Evolutionary conservation across 2,797 vertebrate genomes (phyloP).

Genomic region (Morelia viridis): DNA sequence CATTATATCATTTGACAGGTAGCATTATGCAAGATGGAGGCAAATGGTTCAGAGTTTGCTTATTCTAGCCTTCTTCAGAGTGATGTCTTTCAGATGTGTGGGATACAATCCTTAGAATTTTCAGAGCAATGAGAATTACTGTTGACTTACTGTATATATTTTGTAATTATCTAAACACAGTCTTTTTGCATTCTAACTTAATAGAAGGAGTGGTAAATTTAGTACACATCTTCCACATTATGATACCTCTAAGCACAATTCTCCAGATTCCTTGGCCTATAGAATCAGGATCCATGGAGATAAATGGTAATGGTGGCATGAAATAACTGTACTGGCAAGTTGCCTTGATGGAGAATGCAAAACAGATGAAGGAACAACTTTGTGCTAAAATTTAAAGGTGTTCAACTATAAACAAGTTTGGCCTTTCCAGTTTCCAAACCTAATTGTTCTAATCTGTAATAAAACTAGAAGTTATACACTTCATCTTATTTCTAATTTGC

Average conservation of each 20-base stretch:
- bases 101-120: background rate
- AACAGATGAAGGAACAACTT: background rate
- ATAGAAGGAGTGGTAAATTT: background rate
- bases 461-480: slow-evolving; percentile 61
- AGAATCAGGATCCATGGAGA: slow-evolving; percentile 1
- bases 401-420: slow-evolving; percentile 31
- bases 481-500: slow-evolving; percentile 71
- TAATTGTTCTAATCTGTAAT: slow-evolving; percentile 67
- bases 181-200: background rate
- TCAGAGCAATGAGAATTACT: background rate
- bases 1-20: background rate
- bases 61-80: too few species aligned
- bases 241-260: background rate
- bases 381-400: slow-evolving; percentile 25
- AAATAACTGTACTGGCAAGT: background rate
- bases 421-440: slow-evolving; percentile 57
- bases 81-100: too few species aligned
- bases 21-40: background rate
- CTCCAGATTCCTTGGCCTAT: background rate
- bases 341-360: slow-evolving; percentile 8
- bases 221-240: background rate
- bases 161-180: background rate
- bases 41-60: background rate
- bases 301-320: background rate
- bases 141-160: background rate